A percentile compares a stretch with the other conserved stretches of the same genome.
These are phyloP conservation scores for Acleris sparsana DNA, from an alignment of 2,888 invertebrate genomes.

Conservation along the genomic window DNA sequence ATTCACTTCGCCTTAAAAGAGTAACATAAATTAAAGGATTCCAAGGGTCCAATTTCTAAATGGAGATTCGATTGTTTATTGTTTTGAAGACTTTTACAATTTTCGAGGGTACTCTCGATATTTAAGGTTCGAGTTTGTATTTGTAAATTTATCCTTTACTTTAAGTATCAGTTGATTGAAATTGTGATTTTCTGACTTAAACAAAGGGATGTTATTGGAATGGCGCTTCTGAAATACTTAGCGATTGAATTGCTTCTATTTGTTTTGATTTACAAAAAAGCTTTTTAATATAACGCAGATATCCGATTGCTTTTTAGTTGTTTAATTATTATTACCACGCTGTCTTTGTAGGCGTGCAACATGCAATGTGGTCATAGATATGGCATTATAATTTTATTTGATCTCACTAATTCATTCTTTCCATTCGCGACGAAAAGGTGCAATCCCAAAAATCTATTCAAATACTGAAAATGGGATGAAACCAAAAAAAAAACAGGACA, in stretches of 20 bases:
- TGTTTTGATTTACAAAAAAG: not conserved
- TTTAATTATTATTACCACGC: too few species aligned
- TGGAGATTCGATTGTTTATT: conserved; percentile 21
- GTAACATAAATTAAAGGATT: not conserved
- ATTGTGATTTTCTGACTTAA: conserved; percentile 6
- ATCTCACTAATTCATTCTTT: too few species aligned
- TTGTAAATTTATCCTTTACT: conserved; percentile 24
- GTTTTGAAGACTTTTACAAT: conserved; percentile 20
- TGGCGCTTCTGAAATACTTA: conserved; percentile 3
- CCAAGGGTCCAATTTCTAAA: conserved; percentile 17
- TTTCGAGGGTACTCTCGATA: not conserved
- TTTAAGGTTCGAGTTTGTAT: conserved; percentile 11
- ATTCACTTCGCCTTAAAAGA: too few species aligned
- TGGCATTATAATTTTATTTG: too few species aligned
- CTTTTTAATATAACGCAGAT: not conserved
- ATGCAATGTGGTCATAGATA: too few species aligned
- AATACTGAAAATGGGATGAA: too few species aligned
- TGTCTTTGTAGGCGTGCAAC: too few species aligned
- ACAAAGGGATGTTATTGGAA: conserved; percentile 13
- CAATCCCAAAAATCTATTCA: too few species aligned
- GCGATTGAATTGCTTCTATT: conserved; percentile 5
- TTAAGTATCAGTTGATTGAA: conserved; percentile 15
- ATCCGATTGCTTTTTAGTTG: too few species aligned
- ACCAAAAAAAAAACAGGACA: too few species aligned
- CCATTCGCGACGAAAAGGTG: too few species aligned